Evolutionary conservation across 2,113 vertebrate species (phyloP).

Genomic region (Alces alces): DNA sequence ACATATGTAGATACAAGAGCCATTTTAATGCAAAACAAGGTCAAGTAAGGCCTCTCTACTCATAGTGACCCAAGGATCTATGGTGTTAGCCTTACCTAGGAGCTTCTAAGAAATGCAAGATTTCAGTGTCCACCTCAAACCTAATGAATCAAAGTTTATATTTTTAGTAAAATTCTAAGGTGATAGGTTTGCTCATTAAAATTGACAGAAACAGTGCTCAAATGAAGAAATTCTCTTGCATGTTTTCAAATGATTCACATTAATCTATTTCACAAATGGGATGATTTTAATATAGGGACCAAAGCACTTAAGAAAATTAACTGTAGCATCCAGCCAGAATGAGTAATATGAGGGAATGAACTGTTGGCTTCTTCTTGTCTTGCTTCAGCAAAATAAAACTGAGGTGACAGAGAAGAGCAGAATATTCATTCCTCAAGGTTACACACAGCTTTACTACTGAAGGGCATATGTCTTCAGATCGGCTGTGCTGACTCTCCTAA

Average conservation of each 20-base stretch:
- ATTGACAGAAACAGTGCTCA: background rate
- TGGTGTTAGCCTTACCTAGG: background rate
- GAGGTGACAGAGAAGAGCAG: background rate
- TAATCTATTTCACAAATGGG: conserved; percentile 24
- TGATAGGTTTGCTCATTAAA: conserved; percentile 25
- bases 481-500: fast-evolving
- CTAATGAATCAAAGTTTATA: conserved; percentile 20
- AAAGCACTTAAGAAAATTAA: conserved; percentile 58
- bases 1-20: background rate
- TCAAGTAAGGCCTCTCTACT: background rate
- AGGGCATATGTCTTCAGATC: background rate
- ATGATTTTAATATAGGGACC: background rate
- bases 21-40: background rate
- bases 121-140: background rate
- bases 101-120: background rate
- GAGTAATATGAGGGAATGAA: background rate
- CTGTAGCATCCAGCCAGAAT: background rate
- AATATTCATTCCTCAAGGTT: background rate
- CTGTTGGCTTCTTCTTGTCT: background rate
- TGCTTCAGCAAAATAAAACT: conserved; percentile 13
- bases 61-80: background rate
- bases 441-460: background rate
- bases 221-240: conserved; percentile 30
- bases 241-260: conserved; percentile 30
- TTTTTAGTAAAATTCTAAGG: conserved; percentile 33